Evolutionary conservation across 2,888 invertebrate genomes (phyloP).

Genomic region (Bruchidius siliquastri): DNA sequence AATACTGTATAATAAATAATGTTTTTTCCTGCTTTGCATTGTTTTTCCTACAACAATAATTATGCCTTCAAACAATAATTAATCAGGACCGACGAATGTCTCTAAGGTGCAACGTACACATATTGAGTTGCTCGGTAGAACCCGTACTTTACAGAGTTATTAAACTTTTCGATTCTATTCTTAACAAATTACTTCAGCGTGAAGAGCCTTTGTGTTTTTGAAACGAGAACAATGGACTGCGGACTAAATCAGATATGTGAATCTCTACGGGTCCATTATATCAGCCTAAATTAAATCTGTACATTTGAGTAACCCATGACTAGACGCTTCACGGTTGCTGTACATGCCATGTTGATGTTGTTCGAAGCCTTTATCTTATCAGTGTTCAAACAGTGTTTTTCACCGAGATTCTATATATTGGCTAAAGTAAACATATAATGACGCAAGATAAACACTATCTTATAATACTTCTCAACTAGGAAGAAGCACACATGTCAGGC

Average conservation of each 20-base stretch:
- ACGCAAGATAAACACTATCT: not conserved
- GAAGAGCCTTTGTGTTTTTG: not conserved
- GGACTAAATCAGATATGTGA: not conserved
- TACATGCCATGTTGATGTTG: not conserved
- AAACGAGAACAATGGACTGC: not conserved
- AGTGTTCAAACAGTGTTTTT: not conserved
- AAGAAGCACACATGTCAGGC: not conserved
- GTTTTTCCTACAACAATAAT: too few species aligned
- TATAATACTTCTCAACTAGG: not conserved
- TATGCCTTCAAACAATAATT: too few species aligned
- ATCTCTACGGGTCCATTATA: not conserved
- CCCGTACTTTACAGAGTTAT: not conserved
- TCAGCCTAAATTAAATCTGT: not conserved
- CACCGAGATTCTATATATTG: not conserved
- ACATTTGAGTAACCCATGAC: not conserved
- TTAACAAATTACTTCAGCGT: not conserved
- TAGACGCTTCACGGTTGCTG: not conserved
- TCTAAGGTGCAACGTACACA: not conserved
- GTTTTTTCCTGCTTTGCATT: too few species aligned
- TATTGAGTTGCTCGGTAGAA: not conserved
- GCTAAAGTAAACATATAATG: not conserved
- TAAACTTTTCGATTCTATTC: not conserved
- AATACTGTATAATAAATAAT: too few species aligned
- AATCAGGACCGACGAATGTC: too few species aligned
- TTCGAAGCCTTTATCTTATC: not conserved